Evolutionary conservation across 1,140 invertebrate genomes (phyloP), one percentile per base, ranked within the genome.

Genomic region (Eupeodes corollae): DNA sequence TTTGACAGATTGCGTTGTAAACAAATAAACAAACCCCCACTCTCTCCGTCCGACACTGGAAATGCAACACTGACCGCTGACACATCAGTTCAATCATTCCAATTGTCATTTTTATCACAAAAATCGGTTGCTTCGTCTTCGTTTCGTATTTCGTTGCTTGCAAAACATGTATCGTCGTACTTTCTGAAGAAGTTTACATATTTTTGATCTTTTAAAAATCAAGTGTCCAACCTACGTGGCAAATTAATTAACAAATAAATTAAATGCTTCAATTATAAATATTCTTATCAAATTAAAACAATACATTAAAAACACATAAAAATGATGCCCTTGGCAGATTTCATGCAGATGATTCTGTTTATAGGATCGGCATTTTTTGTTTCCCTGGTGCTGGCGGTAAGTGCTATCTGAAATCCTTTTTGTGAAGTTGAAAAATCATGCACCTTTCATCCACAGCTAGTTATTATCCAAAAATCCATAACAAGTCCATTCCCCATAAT

Each of bases 401-500:
- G 46, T 30, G 19, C 34, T 46, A 37, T 44, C 30, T 18, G 44
- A 8, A 35, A 19, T 47, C 18, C 32, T 18, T 26, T 46, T 34
- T 48, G n/a, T n/a, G n/a, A n/a, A n/a, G n/a, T n/a, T n/a, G n/a
- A n/a, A n/a, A n/a, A n/a, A n/a, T n/a, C n/a, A n/a, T n/a, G n/a
- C n/a, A 31, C 40, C 43, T 50, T 50, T 51, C 45, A 49, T 33
- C 73, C 75, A 48, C 52, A 86, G 83, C 54, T 80, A 39, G 76
- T 75, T 51, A 48, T 77, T 38, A 52, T 77, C 44, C 45, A 84
- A 50, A 71, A 77, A 35, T 57, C 75, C 35, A 75, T 69, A 43
- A 78, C 78, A 5, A 69, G 77, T 52, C 76, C 79, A 18, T 88
- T 82, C 69, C 83, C 87, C n/a, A 59, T 73, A 42, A 73, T 90